A percentile compares a stretch with the other conserved stretches of the same genome.
Conservation (phyloP, 2,797 vertebrate species). For the Tachyglossus aculeatus region DNA sequence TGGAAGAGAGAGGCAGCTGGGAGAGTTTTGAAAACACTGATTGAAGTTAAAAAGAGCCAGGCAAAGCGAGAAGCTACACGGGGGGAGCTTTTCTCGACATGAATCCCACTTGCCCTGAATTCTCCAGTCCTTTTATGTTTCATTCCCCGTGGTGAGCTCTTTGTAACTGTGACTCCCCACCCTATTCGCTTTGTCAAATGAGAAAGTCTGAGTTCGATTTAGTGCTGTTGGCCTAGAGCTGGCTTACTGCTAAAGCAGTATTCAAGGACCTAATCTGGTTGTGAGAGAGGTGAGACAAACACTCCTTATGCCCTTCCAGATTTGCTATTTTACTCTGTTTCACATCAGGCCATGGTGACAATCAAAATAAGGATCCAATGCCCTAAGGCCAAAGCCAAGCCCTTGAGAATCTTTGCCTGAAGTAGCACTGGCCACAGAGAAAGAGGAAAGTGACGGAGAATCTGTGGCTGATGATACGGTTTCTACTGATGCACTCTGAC, state of each 20-base stretch:
- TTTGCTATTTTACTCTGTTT: slow-evolving; percentile 36
- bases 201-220: background rate
- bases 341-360: slow-evolving; percentile 15
- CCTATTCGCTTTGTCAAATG: background rate
- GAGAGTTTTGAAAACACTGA: background rate
- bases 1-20: background rate
- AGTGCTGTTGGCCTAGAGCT: background rate
- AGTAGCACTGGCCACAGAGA: background rate
- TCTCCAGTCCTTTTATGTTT: background rate
- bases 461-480: background rate
- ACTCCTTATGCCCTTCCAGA: too few relatives aligned
- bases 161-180: background rate
- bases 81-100: background rate
- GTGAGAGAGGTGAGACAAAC: too few relatives aligned
- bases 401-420: slow-evolving; percentile 12
- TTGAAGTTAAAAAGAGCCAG: background rate
- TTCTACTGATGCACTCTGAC: slow-evolving; percentile 40
- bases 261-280: background rate
- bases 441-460: slow-evolving; percentile 20
- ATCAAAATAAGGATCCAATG: slow-evolving; percentile 21
- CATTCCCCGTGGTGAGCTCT: background rate
- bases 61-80: background rate
- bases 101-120: background rate
- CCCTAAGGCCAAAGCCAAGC: background rate
- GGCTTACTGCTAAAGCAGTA: background rate